Percentiles rank a stretch among this genome's conserved stretches.
These are phyloP conservation scores for Macrotrachela quadricornifera DNA, from an alignment of 1,140 invertebrate species.

Conservation along the genomic window DNA sequence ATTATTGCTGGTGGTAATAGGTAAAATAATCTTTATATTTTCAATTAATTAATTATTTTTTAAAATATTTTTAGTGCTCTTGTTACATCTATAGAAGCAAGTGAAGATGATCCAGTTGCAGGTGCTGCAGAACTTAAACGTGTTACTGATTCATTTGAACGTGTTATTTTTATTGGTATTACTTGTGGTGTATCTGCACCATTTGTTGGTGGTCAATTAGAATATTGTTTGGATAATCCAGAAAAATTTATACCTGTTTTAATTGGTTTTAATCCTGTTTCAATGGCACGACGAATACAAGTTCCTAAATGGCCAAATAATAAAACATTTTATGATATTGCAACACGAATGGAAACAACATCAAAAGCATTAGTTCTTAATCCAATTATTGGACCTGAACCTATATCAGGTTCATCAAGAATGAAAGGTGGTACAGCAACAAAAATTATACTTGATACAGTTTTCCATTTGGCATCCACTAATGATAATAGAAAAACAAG, in stretches of 20 bases:
- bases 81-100: conserved; percentile 22
- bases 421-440: conserved; percentile 28
- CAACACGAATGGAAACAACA: background rate
- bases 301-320: background rate
- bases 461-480: too few relatives aligned
- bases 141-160: conserved; percentile 10
- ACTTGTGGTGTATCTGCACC: conserved; percentile 28
- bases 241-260: conserved; percentile 18
- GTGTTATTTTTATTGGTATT: conserved; percentile 16
- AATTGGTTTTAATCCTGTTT: conserved; percentile 22
- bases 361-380: conserved; percentile 18
- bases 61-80: conserved; percentile 14
- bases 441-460: conserved; percentile 19
- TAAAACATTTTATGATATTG: conserved; percentile 1
- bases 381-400: conserved; percentile 25
- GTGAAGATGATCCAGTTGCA: conserved; percentile 21
- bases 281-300: conserved; percentile 16
- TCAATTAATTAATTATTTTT: too few relatives aligned
- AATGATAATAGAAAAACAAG: too few relatives aligned
- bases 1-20: conserved; percentile 20
- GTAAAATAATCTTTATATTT: too few relatives aligned
- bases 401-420: conserved; percentile 25
- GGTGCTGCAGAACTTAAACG: conserved; percentile 18
- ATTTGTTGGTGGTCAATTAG: conserved; percentile 25
- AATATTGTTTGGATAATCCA: conserved; percentile 15